These are phyloP conservation scores for Aelia acuminata DNA, from an alignment of 2,888 invertebrate genomes.

Conservation along the genomic window DNA sequence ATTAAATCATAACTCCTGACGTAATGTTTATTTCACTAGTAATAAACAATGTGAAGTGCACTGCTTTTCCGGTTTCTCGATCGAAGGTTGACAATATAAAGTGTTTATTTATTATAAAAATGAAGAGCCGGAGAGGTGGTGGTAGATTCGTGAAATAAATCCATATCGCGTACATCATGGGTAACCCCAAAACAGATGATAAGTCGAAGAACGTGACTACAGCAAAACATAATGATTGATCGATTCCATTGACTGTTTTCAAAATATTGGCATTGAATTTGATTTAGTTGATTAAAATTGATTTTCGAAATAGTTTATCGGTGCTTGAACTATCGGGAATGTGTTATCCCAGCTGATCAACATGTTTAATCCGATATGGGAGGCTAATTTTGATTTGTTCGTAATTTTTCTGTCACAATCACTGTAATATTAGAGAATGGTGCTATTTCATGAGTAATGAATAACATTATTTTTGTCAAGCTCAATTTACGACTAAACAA, in stretches of 20 bases:
- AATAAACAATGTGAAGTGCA: slow-evolving; percentile 9
- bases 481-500: too few species aligned
- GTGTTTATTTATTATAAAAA: neutral
- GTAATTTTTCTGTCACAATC: too few species aligned
- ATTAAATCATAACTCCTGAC: neutral
- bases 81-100: slow-evolving; percentile 12
- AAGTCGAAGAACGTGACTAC: neutral
- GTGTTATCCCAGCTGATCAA: neutral
- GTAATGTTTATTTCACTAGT: neutral
- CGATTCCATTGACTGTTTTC: neutral
- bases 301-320: neutral
- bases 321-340: slow-evolving; percentile 9
- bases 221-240: neutral
- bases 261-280: neutral
- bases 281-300: neutral
- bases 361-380: neutral
- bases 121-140: slow-evolving; percentile 20
- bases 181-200: neutral
- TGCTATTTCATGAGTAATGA: too few species aligned
- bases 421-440: too few species aligned
- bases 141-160: neutral
- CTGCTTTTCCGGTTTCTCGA: neutral
- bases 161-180: neutral
- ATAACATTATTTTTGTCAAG: too few species aligned
- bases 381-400: too few species aligned